Evolutionary conservation across 1,140 invertebrate species (phyloP), one percentile per base, ranked within the genome.

Genomic region (silkworm (Bombyx mori)): DNA sequence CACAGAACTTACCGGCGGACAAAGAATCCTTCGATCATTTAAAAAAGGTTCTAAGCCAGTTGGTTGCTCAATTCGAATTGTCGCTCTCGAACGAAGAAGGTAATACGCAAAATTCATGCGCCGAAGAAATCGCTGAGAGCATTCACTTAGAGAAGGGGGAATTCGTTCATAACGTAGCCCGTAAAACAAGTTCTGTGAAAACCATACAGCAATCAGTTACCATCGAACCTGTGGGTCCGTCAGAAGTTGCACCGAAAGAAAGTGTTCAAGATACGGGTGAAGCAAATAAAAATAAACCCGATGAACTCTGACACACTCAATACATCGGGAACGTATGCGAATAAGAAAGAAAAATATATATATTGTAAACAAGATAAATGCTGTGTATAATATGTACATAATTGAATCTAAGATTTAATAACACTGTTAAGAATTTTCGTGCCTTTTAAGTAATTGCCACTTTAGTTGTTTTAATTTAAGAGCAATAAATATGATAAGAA

Each of bases 1-100:
- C 66, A 0, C 57, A 53, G 0, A 54, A 55, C 1, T 57, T 58
- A 6, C 48, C 65, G 1, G 44, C 58, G 0, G 73, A 85, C 43
- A 75, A 77, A 8, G 77, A 82, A 44, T 78, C 80, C 1, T 81
- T 79, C 45, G 79, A 79, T n/a, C 77, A 84, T 53, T 56, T 86
- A 1, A 85, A 83, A 54, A 74, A 75, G 51, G 79, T 86, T 4
- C 69, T 86, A 0, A 71, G 73, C 12, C 78, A 86, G 49, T 57
- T 86, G 0, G 79, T 81, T 0, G 61, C 77, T 1, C 81, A 86
- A 49, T 84, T 86, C 54, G 80, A 86, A 22, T 43, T 84, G n/a
- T 80, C 75, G 0, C 47, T 86, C 6, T 67, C 73, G 0, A 68
- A 66, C 10, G 79, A 81, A 1, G 77, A 78, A 0, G 4, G 4